Evolutionary conservation across 2,797 vertebrate species (phyloP), one percentile per base, ranked within the genome.

Genomic region (Oreochromis grahami): DNA sequence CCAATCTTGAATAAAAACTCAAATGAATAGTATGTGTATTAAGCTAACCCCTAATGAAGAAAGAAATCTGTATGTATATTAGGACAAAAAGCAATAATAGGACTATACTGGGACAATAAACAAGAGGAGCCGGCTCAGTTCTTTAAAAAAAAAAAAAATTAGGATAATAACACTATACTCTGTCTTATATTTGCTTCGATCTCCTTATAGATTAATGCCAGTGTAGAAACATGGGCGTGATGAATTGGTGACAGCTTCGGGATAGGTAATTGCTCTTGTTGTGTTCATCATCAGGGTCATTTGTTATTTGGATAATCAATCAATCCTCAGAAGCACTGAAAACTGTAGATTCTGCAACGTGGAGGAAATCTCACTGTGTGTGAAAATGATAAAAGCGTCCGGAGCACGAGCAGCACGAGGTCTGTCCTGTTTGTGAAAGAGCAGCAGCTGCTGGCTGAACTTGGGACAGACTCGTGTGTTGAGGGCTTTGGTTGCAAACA

Each of bases 61-160:
- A 85, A 84, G 83, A 87, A 92, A 92, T 88, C 88, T 43, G 86
- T 89, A 92, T 93, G 93, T 96, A 94, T 93, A 90, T 94, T 88
- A 95, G 89, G 92, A 93, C 87, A 84, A 94, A 95, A 94, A 96
- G 96, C 96, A 96, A 97, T 97, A 97, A 96, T 89, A 90, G 83
- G 84, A 92, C 87, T 89, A 92, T 87, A 91, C 93, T 93, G 87
- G 90, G 91, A 93, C 87, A 86, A 82, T 89, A 89, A 92, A 93
- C 86, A 89, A 89, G 70, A 48, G 68, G 80, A 76, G 89, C 68
- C 26, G 17, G 43, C 26, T 92, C 87, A 82, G 80, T 88, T 93
- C 87, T 93, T 84, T 89, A 88, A 90, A 91, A 84, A 87, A n/a
- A n/a, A 89, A 80, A 86, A 80, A 91, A 84, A 87, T 89, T 84